Evolutionary conservation across 2,888 invertebrate genomes (phyloP).

Genomic region (Protophormia terraenovae): DNA sequence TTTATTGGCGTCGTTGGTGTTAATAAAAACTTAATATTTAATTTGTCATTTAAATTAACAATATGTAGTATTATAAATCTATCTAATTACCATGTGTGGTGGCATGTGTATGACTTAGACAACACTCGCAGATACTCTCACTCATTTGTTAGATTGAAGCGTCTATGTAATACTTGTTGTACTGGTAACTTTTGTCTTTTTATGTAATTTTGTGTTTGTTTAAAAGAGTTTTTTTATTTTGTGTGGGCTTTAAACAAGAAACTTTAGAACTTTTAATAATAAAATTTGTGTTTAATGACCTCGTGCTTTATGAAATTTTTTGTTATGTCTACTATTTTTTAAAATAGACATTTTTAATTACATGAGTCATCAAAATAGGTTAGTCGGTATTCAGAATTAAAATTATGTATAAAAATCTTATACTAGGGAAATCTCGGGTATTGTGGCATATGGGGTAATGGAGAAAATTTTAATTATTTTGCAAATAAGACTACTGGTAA

Average conservation of each 20-base stretch:
- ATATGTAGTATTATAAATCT: conserved; percentile 30
- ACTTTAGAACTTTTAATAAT: conserved; percentile 26
- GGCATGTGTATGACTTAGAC: conserved; percentile 1
- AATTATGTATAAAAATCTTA: no score
- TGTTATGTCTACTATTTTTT: neutral
- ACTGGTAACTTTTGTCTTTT: neutral
- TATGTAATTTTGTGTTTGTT: neutral
- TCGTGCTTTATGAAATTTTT: conserved; percentile 3
- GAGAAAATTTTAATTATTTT: no score
- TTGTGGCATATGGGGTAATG: no score
- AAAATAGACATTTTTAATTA: neutral
- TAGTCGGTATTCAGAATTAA: neutral
- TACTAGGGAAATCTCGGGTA: no score
- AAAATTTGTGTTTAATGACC: conserved; percentile 23
- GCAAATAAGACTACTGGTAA: no score
- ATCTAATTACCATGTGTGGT: conserved; percentile 33
- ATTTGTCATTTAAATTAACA: conserved; percentile 5
- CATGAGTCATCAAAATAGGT: conserved; percentile 3
- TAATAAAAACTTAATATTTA: conserved; percentile 12
- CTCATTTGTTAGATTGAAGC: neutral
- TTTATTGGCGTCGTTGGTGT: conserved; percentile 16
- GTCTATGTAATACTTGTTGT: neutral
- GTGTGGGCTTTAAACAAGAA: conserved; percentile 30
- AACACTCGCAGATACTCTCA: neutral
- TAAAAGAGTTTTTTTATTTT: neutral